A percentile compares a stretch with the other conserved stretches of the same genome.
These are phyloP conservation scores for Drosophila albomicans DNA, from an alignment of 1,140 invertebrate genomes.

Conservation along the genomic window DNA sequence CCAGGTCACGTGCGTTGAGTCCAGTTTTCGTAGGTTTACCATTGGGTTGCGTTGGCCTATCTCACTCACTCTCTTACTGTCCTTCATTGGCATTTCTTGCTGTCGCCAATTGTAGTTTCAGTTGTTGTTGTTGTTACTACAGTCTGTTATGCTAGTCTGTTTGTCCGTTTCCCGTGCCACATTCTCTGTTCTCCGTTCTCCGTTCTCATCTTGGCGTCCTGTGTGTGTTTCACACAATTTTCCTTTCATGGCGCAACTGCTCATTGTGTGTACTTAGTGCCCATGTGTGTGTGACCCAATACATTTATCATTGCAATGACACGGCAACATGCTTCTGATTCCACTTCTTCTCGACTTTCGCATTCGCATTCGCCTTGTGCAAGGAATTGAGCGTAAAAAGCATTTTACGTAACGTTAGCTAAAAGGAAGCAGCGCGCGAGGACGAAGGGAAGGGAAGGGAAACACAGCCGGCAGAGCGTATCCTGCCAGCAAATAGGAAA, in stretches of 20 bases:
- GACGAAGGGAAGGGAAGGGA: too few species aligned
- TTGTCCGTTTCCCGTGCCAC: conserved; percentile 8
- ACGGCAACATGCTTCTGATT: conserved; percentile 59
- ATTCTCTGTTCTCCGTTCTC: background rate
- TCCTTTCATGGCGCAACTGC: conserved; percentile 58
- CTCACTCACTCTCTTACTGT: background rate
- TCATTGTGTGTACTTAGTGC: conserved; percentile 53
- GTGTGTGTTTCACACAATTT: conserved; percentile 66
- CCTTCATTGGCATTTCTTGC: conserved; percentile 35
- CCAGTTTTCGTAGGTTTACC: background rate
- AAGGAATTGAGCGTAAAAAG: conserved; percentile 47
- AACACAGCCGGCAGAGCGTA: conserved; percentile 30
- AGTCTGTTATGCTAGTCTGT: conserved; percentile 13
- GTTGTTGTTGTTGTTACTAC: conserved; percentile 3
- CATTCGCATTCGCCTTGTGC: conserved; percentile 21
- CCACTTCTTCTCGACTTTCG: conserved; percentile 10
- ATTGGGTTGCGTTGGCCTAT: background rate
- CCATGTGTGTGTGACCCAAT: conserved; percentile 51
- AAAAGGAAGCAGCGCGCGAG: conserved; percentile 34
- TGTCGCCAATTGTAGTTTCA: conserved; percentile 25
- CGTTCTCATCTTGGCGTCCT: background rate
- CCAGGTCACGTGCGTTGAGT: conserved; percentile 60
- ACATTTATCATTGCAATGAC: conserved; percentile 80
- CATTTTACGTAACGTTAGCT: conserved; percentile 53
- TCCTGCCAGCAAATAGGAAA: conserved; percentile 59